Evolutionary conservation across 1,140 invertebrate genomes (phyloP).

Genomic region (Papilio aristodemus): DNA sequence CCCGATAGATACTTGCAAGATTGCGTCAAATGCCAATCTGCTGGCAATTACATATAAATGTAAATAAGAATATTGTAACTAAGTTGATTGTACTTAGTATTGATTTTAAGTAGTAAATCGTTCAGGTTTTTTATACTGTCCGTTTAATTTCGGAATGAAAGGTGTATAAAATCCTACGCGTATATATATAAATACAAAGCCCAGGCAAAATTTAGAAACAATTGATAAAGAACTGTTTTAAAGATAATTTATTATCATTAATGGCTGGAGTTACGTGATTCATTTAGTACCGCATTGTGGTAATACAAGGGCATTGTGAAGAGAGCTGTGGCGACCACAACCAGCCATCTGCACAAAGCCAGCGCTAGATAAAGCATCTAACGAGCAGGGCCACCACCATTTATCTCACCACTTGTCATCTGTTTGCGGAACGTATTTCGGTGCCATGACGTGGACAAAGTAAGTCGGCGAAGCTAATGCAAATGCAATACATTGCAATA

Average conservation of each 20-base stretch:
- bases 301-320: neutral
- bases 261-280: neutral
- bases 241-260: neutral
- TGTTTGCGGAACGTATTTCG: neutral
- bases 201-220: no score
- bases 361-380: constrained; percentile 1
- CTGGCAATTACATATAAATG: neutral
- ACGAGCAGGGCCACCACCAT: neutral
- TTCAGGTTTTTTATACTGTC: no score
- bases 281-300: neutral
- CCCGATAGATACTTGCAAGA: neutral
- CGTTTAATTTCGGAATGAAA: no score
- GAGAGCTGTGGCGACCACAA: neutral
- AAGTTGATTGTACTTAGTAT: no score
- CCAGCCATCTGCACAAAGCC: neutral
- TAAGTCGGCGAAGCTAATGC: neutral
- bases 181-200: no score
- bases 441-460: neutral
- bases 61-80: no score
- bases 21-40: neutral
- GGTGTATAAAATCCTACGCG: no score
- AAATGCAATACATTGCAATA: neutral
- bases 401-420: neutral
- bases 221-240: no score
- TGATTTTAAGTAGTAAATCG: no score